Percentiles rank a stretch among this genome's conserved stretches.
These are phyloP conservation scores for Cichlasoma orientale DNA, from an alignment of 2,797 vertebrate species.

Conservation along the genomic window DNA sequence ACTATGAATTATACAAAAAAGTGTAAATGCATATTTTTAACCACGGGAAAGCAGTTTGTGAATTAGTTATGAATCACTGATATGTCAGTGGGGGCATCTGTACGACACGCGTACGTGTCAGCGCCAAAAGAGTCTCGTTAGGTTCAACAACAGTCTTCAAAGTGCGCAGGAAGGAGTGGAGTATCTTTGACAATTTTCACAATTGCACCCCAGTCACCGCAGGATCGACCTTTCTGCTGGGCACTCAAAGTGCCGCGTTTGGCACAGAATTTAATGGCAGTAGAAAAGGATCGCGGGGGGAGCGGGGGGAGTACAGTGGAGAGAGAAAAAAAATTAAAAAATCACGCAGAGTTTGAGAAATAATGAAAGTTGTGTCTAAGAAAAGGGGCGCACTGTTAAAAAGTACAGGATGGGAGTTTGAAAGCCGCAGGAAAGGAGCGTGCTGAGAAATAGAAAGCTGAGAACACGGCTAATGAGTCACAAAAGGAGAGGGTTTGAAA, in stretches of 20 bases:
- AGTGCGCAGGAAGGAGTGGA: not conserved
- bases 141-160: not conserved
- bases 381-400: constrained; percentile 12
- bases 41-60: not conserved
- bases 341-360: constrained; percentile 57
- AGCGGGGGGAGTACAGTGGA: not conserved
- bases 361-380: constrained; percentile 39
- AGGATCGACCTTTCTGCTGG: constrained; percentile 32
- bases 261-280: constrained; percentile 33
- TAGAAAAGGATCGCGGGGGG: constrained; percentile 40
- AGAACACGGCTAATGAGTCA: constrained; percentile 43
- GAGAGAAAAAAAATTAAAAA: not conserved
- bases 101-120: not conserved
- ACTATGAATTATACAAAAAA: constrained; percentile 4
- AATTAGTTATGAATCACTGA: constrained; percentile 1
- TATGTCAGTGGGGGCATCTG: not conserved
- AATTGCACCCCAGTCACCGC: constrained; percentile 29
- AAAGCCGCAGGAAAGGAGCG: constrained; percentile 39
- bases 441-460: constrained; percentile 36
- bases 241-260: constrained; percentile 36
- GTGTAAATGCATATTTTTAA: not conserved
- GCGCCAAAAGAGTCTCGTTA: constrained; percentile 14
- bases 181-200: constrained; percentile 32
- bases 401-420: constrained; percentile 37
- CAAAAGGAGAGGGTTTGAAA: constrained; percentile 8